phyloP scores from a whole-genome alignment of 2,797 vertebrate species.

The Phataginus tricuspis region DNA sequence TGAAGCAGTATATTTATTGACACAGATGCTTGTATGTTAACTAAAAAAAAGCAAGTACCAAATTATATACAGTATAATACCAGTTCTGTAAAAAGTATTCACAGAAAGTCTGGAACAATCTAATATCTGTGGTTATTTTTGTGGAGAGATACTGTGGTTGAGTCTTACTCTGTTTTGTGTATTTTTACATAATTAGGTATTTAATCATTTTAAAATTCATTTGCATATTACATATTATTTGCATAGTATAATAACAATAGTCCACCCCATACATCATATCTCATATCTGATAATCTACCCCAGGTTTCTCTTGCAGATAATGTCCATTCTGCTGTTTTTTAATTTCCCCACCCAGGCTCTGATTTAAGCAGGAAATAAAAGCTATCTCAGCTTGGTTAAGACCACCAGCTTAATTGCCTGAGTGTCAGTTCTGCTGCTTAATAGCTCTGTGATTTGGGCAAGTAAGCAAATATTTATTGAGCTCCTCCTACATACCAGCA shows the following conservation, averaged over 20 bases:
- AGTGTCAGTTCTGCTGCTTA: background rate
- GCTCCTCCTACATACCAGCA: too few species aligned
- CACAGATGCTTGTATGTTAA: background rate
- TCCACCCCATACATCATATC: too few species aligned
- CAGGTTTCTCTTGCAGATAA: background rate
- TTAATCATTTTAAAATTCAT: background rate
- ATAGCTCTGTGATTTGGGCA: background rate
- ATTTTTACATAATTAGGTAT: background rate
- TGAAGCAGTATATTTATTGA: conserved; percentile 14
- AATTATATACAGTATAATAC: background rate
- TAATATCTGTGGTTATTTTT: background rate
- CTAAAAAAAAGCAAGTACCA: background rate
- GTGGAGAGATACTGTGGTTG: background rate
- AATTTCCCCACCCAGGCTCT: background rate
- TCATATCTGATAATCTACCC: background rate
- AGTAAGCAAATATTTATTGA: background rate
- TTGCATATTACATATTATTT: background rate
- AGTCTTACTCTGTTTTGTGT: background rate
- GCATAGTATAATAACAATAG: background rate
- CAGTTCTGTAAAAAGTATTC: background rate
- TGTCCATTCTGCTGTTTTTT: background rate
- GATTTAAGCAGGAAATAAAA: background rate
- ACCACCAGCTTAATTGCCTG: background rate
- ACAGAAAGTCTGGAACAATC: background rate
- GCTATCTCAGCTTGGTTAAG: background rate